Conservation (phyloP, 2,113 vertebrate species). For the Aplodontia rufa region DNA sequence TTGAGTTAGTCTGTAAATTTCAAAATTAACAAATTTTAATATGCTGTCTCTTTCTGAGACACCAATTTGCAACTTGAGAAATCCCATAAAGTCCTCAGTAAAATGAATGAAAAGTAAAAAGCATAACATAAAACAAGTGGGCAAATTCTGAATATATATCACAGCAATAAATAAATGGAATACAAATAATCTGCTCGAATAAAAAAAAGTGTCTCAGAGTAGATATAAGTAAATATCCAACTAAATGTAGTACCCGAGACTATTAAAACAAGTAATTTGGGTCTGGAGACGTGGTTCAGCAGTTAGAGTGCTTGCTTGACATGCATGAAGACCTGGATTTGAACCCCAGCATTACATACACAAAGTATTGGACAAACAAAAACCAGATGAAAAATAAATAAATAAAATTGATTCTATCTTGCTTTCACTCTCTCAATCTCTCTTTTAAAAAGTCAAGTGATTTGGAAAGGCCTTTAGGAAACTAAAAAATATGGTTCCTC, state of each 20-base stretch:
- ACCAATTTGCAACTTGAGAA: background rate
- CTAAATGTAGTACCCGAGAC: background rate
- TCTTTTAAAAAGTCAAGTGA: background rate
- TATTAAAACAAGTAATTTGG: background rate
- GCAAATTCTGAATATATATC: background rate
- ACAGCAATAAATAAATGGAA: background rate
- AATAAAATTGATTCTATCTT: no score
- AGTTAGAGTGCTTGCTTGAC: no score
- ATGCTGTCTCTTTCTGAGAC: background rate
- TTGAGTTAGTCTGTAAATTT: constrained; percentile 8
- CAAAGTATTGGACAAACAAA: no score
- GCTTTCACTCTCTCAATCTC: no score
- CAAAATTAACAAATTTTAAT: background rate
- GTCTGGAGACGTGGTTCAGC: no score
- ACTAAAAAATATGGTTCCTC: background rate
- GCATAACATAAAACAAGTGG: background rate
- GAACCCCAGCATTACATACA: no score
- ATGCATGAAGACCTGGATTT: no score
- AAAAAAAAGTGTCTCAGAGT: background rate
- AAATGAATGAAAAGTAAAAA: constrained; percentile 11
- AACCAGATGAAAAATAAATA: no score
- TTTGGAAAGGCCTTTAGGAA: background rate
- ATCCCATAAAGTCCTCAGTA: background rate
- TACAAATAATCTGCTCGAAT: background rate
- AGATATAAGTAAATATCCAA: background rate